These are phyloP conservation scores for Benthosema pterotum DNA, from an alignment of 2,797 vertebrate species.

Conservation along the genomic window DNA sequence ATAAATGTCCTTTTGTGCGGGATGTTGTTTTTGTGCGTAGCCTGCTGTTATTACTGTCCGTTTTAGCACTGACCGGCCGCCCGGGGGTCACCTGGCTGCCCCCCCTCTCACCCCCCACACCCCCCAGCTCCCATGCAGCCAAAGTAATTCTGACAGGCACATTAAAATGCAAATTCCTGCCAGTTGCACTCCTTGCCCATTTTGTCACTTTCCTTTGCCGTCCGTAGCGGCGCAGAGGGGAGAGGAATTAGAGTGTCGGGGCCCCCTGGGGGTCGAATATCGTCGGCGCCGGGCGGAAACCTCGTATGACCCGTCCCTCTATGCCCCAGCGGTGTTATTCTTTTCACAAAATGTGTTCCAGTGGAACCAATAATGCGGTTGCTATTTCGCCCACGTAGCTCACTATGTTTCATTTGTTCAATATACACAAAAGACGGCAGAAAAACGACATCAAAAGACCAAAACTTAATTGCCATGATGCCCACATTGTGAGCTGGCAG, in stretches of 20 bases:
- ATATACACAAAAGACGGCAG: too few species aligned
- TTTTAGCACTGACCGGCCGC: conserved; percentile 55
- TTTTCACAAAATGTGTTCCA: too few species aligned
- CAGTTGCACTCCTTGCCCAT: conserved; percentile 78
- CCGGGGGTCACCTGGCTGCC: conserved; percentile 54
- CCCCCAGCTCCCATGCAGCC: conserved; percentile 60
- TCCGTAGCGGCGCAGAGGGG: conserved; percentile 78
- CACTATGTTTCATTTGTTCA: too few species aligned
- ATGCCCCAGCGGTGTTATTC: too few species aligned
- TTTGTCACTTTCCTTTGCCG: conserved; percentile 86
- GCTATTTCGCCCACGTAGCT: too few species aligned
- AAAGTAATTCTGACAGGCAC: conserved; percentile 84
- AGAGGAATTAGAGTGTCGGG: conserved; percentile 87
- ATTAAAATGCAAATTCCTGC: conserved; percentile 94
- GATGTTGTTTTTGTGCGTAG: conserved; percentile 61
- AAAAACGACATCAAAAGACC: too few species aligned
- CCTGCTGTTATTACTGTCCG: conserved; percentile 65
- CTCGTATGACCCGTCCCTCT: too few species aligned
- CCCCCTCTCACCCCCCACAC: conserved; percentile 29
- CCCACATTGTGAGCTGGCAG: too few species aligned
- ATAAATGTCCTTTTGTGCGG: conserved; percentile 49
- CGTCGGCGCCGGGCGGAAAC: too few species aligned
- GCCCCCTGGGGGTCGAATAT: conserved; percentile 79
- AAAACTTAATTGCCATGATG: too few species aligned
- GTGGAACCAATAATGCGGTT: too few species aligned